Evolutionary conservation across 2,888 invertebrate genomes (phyloP).

Genomic region (Corythucha ciliata): DNA sequence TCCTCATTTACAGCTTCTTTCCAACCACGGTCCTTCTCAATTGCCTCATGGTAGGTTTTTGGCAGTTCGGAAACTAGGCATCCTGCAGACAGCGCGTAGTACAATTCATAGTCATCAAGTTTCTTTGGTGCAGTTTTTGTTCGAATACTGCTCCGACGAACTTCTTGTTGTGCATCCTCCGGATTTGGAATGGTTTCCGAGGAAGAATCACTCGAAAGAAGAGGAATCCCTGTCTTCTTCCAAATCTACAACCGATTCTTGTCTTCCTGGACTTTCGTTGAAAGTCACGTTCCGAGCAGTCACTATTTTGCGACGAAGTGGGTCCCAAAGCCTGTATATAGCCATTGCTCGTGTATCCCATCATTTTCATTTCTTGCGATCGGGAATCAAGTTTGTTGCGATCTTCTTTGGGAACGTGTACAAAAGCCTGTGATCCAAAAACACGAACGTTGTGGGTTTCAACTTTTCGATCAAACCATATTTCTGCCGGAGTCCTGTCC

Average conservation of each 20-base stretch:
- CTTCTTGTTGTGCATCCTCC: too few species aligned
- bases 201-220: too few species aligned
- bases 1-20: background rate
- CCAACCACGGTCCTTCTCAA: background rate
- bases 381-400: conserved; percentile 9
- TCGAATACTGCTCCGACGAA: background rate
- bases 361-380: conserved; percentile 3
- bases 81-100: background rate
- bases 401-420: conserved; percentile 1
- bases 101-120: background rate
- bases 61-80: conserved; percentile 1
- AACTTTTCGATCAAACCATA: background rate
- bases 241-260: background rate
- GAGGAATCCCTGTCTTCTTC: too few species aligned
- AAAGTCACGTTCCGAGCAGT: conserved; percentile 2
- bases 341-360: conserved; percentile 1
- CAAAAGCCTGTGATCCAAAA: background rate
- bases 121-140: background rate
- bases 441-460: background rate
- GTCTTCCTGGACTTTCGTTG: background rate
- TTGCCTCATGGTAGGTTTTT: conserved; percentile 7
- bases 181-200: too few species aligned
- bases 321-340: conserved; percentile 7
- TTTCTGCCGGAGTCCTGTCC: background rate
- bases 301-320: background rate